Evolutionary conservation across 2,888 invertebrate genomes (phyloP).

Genomic region (Megamerina dolium): DNA sequence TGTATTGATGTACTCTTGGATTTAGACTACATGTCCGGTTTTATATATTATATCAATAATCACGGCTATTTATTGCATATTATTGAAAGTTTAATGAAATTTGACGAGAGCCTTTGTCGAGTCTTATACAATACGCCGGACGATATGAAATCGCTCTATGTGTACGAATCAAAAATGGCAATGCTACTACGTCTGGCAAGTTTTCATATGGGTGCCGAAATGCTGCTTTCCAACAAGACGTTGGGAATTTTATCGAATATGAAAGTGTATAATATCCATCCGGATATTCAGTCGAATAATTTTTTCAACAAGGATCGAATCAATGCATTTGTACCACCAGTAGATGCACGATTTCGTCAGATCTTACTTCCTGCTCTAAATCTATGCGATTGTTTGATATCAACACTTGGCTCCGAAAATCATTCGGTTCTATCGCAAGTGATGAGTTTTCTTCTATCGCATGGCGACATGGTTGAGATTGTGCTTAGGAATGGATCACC

Average conservation of each 20-base stretch:
- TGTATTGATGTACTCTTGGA: constrained; percentile 74
- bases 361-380: constrained; percentile 75
- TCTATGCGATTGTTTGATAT: constrained; percentile 74
- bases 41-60: constrained; percentile 58
- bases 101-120: constrained; percentile 61
- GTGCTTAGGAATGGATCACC: constrained; percentile 67
- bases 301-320: constrained; percentile 28
- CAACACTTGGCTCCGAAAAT: constrained; percentile 77
- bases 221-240: constrained; percentile 57
- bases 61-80: constrained; percentile 73
- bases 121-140: constrained; percentile 63
- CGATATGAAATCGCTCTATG: constrained; percentile 69
- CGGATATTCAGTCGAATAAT: constrained; percentile 54
- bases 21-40: constrained; percentile 63
- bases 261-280: constrained; percentile 66
- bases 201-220: constrained; percentile 61
- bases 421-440: constrained; percentile 76
- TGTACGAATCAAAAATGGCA: constrained; percentile 84
- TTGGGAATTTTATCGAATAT: constrained; percentile 61
- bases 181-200: constrained; percentile 66
- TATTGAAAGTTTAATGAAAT: constrained; percentile 71
- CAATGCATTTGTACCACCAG: constrained; percentile 55
- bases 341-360: constrained; percentile 70
- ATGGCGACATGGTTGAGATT: constrained; percentile 74
- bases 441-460: constrained; percentile 71